Percentiles rank a stretch among this genome's conserved stretches.
phyloP scores from a whole-genome alignment of 2,888 invertebrate genomes.

The Ennomos fuscantarius region DNA sequence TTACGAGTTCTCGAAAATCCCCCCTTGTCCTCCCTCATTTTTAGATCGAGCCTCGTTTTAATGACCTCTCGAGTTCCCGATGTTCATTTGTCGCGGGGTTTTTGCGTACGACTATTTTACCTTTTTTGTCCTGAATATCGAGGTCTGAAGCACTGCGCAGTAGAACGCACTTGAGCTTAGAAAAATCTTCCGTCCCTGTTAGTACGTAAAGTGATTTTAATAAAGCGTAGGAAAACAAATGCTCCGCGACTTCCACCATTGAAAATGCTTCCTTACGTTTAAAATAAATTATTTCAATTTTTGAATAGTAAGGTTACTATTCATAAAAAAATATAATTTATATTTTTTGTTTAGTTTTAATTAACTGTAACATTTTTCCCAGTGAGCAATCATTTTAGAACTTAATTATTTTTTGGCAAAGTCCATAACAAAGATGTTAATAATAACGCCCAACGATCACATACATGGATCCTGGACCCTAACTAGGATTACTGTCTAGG shows the following conservation, averaged over 20 bases:
- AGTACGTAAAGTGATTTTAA: constrained; percentile 19
- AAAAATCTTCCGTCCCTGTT: constrained; percentile 33
- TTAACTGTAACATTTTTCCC: no score
- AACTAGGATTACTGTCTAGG: no score
- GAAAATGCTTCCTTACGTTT: not conserved
- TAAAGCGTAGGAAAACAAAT: constrained; percentile 4
- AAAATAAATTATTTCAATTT: not conserved
- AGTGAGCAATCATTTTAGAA: no score
- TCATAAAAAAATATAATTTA: no score
- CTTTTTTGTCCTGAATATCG: constrained; percentile 65
- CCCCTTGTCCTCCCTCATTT: constrained; percentile 71
- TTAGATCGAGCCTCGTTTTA: constrained; percentile 83
- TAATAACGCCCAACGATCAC: no score
- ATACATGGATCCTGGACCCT: no score
- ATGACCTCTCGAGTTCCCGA: constrained; percentile 83
- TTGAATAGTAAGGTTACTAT: no score
- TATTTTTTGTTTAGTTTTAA: no score
- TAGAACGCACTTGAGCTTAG: constrained; percentile 54
- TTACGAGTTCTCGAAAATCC: constrained; percentile 82
- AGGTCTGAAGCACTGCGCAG: constrained; percentile 56
- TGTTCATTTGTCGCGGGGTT: constrained; percentile 84
- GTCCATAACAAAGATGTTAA: no score
- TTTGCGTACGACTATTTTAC: constrained; percentile 78
- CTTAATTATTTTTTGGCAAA: no score
- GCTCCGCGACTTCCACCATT: not conserved